phyloP scores from a whole-genome alignment of 2,797 vertebrate genomes.

The Naso thynnoides region DNA sequence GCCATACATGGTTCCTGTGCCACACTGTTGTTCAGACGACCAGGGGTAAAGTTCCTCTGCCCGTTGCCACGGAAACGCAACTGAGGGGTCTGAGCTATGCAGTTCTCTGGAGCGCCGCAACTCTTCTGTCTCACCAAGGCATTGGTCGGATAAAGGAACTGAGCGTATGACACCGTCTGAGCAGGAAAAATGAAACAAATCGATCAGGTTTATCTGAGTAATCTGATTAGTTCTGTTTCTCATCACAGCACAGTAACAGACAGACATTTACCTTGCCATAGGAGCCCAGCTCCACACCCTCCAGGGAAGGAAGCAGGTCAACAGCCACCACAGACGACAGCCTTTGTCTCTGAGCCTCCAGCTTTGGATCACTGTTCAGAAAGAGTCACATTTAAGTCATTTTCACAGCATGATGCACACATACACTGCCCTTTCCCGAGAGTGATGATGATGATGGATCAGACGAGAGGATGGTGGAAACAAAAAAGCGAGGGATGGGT shows the following conservation, averaged over 20 bases:
- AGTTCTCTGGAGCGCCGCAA: constrained; percentile 73
- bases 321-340: constrained; percentile 90
- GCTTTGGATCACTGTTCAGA: constrained; percentile 89
- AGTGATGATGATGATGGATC: constrained; percentile 37
- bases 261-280: constrained; percentile 89
- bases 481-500: constrained; percentile 50
- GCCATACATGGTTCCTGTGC: constrained; percentile 78
- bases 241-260: background rate
- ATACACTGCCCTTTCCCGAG: constrained; percentile 14
- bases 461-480: constrained; percentile 49
- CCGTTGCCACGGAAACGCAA: constrained; percentile 80
- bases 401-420: background rate
- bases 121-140: constrained; percentile 92
- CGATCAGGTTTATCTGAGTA: background rate
- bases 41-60: constrained; percentile 82
- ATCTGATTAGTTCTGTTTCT: background rate
- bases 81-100: constrained; percentile 76
- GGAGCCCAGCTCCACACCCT: constrained; percentile 93
- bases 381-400: constrained; percentile 46
- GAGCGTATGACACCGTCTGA: constrained; percentile 96
- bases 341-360: constrained; percentile 92
- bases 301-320: constrained; percentile 92
- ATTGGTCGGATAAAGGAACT: constrained; percentile 94
- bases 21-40: constrained; percentile 69
- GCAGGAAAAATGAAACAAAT: constrained; percentile 11